These are phyloP conservation scores for Epinephelus lanceolatus DNA, from an alignment of 2,113 vertebrate genomes.

Conservation along the genomic window DNA sequence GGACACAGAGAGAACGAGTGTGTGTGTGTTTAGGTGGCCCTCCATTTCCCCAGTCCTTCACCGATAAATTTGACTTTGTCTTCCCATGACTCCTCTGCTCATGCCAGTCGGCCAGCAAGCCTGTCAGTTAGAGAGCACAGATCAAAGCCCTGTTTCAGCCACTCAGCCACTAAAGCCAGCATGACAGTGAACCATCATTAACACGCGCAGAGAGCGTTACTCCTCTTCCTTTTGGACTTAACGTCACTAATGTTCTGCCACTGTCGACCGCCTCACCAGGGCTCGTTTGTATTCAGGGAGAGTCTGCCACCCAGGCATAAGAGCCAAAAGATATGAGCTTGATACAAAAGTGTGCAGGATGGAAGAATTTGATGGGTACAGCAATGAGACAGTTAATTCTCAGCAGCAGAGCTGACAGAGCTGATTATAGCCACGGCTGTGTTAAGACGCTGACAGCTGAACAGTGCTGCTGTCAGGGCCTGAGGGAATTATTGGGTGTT, in stretches of 20 bases:
- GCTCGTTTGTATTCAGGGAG: constrained; percentile 48
- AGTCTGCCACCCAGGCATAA: constrained; percentile 27
- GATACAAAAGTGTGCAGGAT: constrained; percentile 25
- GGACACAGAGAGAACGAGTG: constrained; percentile 2
- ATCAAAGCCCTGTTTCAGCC: constrained; percentile 71
- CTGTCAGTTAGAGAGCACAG: constrained; percentile 61
- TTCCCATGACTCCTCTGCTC: constrained; percentile 54
- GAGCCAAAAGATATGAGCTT: constrained; percentile 40
- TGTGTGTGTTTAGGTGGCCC: constrained; percentile 18
- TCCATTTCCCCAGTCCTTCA: constrained; percentile 45
- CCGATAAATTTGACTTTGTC: constrained; percentile 70
- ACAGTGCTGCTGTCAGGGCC: constrained; percentile 63
- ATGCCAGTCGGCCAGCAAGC: constrained; percentile 54
- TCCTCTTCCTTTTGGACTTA: constrained; percentile 56
- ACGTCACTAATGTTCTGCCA: constrained; percentile 48
- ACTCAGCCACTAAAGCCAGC: constrained; percentile 68
- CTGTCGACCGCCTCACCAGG: constrained; percentile 34
- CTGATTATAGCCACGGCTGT: constrained; percentile 60
- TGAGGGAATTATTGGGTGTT: constrained; percentile 56
- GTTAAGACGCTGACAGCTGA: constrained; percentile 65
- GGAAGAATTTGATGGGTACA: constrained; percentile 51
- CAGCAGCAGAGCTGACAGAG: constrained; percentile 60
- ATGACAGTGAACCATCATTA: constrained; percentile 75
- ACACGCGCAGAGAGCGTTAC: constrained; percentile 59
- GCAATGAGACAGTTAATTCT: constrained; percentile 66